Base-by-base conservation (phyloP, 2,888 invertebrate genomes). In the Chaetogeoica ovagalla region DNA sequence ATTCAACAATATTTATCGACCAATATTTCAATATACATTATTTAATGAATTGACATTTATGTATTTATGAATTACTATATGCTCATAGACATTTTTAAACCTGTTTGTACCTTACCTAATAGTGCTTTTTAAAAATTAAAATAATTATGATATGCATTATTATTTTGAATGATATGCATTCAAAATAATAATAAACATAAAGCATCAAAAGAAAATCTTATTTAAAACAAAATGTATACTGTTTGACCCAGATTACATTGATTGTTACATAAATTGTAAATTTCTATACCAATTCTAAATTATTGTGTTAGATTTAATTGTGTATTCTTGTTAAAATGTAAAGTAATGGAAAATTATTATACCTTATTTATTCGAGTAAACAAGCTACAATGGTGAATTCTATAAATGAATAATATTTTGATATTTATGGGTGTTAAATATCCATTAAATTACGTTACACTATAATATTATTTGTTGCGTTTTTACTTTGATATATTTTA, bases 61-160 rank as follows among this genome's bases (percentile, higher is more conserved):
- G 7, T 55, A 73, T 21, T 73, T 70, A 60, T 43, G n/a, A 52
- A 65, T 62, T 39, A 74, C 5, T 7, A 65, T 66, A 23, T n/a
- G 66, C 66, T 68, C 75, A 75, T 66, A 66, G 66, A 43, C 19
- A 39, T 48, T 59, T 68, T 68, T 66, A 0, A 75, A n/a, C 4
- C 57, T 23, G 55, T 75, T 39, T 57, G 73, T 74, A 74, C 37
- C 63, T n/a, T 48, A 63, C 52, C 63, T 57, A 74, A 66, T 65
- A 66, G 66, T 75, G 75, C 66, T 75, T 66, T 39, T 57, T 52
- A 19, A 63, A 17, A 57, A 63, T 60, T 48, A 11, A n/a, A 43
- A 63, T n/a, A 7, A 5, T 5, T 55, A 11, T 21, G 17, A 63
- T 63, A 19, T 11, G 1, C 19, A 37, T 48, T 17, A n/a, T 55